A percentile compares a stretch with the other conserved stretches of the same genome.
Conservation (phyloP, 2,113 vertebrate species). For the Catagonus wagneri region DNA sequence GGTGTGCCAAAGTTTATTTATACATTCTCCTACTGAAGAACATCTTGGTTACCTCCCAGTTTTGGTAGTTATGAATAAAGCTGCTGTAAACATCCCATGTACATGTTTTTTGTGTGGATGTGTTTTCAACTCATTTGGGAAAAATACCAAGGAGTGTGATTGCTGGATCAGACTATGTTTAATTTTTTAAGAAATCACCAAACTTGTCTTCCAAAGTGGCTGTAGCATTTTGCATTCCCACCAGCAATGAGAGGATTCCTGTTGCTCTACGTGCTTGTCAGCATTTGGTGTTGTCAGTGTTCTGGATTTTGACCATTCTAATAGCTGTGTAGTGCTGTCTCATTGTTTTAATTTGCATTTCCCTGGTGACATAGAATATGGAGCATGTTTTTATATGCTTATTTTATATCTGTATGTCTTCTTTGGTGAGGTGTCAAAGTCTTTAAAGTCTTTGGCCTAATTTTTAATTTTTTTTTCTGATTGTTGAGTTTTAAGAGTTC, state of each 20-base stretch:
- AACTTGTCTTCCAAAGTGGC: not conserved
- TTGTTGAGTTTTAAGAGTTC: not conserved
- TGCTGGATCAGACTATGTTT: not conserved
- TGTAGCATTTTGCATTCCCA: not conserved
- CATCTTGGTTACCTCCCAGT: not conserved
- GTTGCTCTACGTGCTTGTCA: not conserved
- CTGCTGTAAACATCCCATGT: not conserved
- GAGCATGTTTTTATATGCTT: not conserved
- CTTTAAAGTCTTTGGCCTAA: not conserved
- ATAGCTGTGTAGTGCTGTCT: not conserved
- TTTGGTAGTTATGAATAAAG: not conserved
- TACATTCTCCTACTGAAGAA: not conserved
- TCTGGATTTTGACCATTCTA: not conserved
- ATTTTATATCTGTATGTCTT: not conserved
- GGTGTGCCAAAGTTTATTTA: not conserved
- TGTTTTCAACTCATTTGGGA: not conserved
- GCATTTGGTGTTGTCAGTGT: not conserved
- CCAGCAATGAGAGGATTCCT: not conserved
- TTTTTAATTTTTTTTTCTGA: not conserved
- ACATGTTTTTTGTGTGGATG: not conserved
- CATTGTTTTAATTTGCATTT: not conserved
- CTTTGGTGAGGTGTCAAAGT: not conserved
- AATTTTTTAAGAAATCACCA: not conserved
- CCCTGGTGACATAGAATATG: not conserved
- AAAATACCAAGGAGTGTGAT: not conserved